Percentiles rank a stretch among this genome's conserved stretches.
phyloP scores from a whole-genome alignment of 2,113 vertebrate genomes.

The Lepisosteus oculatus region DNA sequence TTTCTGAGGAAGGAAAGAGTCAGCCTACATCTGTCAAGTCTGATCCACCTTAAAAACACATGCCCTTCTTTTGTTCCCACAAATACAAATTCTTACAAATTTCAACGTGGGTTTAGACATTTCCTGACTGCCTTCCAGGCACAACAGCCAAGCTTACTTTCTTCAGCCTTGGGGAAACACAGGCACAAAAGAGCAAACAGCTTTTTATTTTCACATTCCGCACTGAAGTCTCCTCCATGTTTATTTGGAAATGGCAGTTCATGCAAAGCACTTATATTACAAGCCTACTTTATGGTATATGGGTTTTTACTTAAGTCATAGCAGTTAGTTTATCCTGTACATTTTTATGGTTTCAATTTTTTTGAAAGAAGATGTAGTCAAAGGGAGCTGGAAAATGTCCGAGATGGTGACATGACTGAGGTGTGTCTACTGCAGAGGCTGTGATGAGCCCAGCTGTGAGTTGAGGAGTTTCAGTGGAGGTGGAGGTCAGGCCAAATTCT shows the following conservation, averaged over 20 bases:
- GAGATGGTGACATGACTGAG: neutral
- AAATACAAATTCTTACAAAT: neutral
- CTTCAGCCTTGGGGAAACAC: neutral
- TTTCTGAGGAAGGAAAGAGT: neutral
- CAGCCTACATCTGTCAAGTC: no score
- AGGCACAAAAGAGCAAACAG: neutral
- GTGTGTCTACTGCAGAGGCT: slow-evolving; percentile 7
- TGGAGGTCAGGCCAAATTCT: slow-evolving; percentile 10
- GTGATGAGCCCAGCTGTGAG: neutral
- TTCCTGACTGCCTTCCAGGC: slow-evolving; percentile 1
- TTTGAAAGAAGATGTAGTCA: no score
- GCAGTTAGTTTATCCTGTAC: no score
- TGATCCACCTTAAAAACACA: no score
- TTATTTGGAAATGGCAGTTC: no score
- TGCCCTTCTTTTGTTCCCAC: neutral
- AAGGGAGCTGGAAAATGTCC: neutral
- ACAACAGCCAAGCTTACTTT: neutral
- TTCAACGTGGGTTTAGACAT: neutral
- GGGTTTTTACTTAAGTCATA: no score
- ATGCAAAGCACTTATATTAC: no score
- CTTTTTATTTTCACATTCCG: no score
- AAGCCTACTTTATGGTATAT: no score
- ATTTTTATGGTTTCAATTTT: no score
- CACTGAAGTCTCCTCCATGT: no score
- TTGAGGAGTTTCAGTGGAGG: neutral